Conservation (phyloP, 2,888 invertebrate species). For the Dioctria linearis region DNA sequence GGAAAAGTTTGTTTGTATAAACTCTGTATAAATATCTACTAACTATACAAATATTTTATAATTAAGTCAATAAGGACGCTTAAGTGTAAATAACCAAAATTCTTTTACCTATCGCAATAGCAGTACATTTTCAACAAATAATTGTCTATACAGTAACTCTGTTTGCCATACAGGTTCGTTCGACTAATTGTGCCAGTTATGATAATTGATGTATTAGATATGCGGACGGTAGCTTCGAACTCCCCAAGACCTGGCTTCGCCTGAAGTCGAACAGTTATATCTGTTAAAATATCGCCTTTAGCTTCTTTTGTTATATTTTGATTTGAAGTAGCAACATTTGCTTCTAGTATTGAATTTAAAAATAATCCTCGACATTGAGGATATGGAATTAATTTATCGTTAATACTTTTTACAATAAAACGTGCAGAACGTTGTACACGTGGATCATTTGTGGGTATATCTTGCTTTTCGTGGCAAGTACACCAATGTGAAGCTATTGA, state of each 20-base stretch:
- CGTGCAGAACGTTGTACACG: constrained; percentile 75
- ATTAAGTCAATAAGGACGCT: constrained; percentile 40
- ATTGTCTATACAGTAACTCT: constrained; percentile 84
- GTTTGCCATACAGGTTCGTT: constrained; percentile 85
- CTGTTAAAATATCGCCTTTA: constrained; percentile 65
- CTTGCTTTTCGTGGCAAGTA: constrained; percentile 82
- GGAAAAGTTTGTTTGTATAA: constrained; percentile 42
- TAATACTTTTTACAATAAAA: constrained; percentile 78
- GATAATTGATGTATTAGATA: constrained; percentile 66
- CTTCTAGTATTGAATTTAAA: constrained; percentile 77
- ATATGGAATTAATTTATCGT: constrained; percentile 75
- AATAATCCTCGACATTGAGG: constrained; percentile 78
- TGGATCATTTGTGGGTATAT: constrained; percentile 73
- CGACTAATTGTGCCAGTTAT: constrained; percentile 81
- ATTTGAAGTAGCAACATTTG: constrained; percentile 74
- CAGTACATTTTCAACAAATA: constrained; percentile 84
- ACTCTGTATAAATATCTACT: constrained; percentile 34
- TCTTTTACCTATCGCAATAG: constrained; percentile 73
- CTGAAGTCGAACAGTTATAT: constrained; percentile 71
- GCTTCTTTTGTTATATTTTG: constrained; percentile 67
- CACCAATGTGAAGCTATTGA: constrained; percentile 90
- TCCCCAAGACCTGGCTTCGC: constrained; percentile 73
- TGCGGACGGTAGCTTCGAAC: constrained; percentile 85
- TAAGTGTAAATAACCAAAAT: constrained; percentile 13
- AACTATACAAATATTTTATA: constrained; percentile 16